Conservation (phyloP, 2,888 invertebrate genomes). For the Cephonodes hylas region DNA sequence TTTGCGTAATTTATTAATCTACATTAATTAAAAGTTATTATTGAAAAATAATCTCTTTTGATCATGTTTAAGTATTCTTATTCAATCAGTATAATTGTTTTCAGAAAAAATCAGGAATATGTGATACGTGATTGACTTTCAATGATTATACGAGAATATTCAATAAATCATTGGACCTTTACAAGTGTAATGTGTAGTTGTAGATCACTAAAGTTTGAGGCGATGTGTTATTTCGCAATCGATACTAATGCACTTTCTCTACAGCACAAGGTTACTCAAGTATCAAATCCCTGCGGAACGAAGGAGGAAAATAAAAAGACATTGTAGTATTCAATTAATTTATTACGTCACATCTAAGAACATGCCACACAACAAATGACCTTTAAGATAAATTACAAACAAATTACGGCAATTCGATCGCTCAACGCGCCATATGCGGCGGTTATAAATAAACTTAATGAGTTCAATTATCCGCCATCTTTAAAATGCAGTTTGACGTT, state of each 20-base stretch:
- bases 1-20: no score
- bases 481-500: constrained; percentile 43
- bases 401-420: constrained; percentile 58
- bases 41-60: no score
- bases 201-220: not conserved
- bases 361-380: constrained; percentile 28
- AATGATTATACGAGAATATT: no score
- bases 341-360: constrained; percentile 14
- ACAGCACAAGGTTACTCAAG: not conserved
- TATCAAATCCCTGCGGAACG: not conserved
- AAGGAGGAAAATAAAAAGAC: not conserved
- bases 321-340: not conserved
- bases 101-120: no score
- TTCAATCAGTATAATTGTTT: no score
- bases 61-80: no score
- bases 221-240: not conserved
- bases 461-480: constrained; percentile 59
- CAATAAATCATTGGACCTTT: not conserved
- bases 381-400: constrained; percentile 54
- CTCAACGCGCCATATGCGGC: constrained; percentile 48
- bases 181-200: no score
- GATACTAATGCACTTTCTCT: not conserved
- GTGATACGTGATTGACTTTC: no score
- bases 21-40: no score
- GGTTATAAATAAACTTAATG: constrained; percentile 62